Base-by-base conservation (phyloP, 2,797 vertebrate species). In the Artibeus lituratus region DNA sequence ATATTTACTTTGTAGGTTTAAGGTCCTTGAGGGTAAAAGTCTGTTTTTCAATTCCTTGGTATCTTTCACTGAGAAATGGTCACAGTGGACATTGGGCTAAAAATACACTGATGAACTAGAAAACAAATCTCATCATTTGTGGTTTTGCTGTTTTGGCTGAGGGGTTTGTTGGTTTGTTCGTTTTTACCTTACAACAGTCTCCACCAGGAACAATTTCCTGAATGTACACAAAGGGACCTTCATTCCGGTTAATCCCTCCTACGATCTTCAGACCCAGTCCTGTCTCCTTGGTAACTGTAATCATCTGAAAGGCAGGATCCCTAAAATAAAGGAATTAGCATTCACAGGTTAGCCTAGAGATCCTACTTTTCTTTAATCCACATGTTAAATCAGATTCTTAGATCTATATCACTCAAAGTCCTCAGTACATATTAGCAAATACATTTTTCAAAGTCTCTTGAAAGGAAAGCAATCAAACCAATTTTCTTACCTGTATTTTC, bases 201-300 rank as follows among this genome's bases (percentile, higher is more conserved):
- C 99, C 99, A 95, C 99, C 99, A 96, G 99, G 98, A 95, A 99
- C 97, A 76, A 99, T 97, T 98, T 99, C 99, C 97, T 99, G 99
- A 98, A 99, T 98, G 95, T 99, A 99, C 74, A 99, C 99, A 99
- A 99, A 99, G 87, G 99, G 99, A 37, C 99, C 99, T 95, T 99
- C 99, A 6, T 98, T 98, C 74, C 98, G 98, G 98, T 99, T 99
- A 93, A 99, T 99, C 92, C 99, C 99, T 88, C 99, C 99, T 78
- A 99, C 98, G 94, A 99, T 98, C 98, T 99, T 98, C 96, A 99
- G 98, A 85, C 99, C 99, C 19, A 99, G 98, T 76, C 98, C 99
- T 16, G 99, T 98, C 98, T 98, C 99, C 98, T 99, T 99, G 98
- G 98, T 98, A 95, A 99, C 97, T 80, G 99, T 99, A 96, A 99